phyloP scores from a whole-genome alignment of 30 jellyfish, hydroid and myxozoan species.

The Turritopsis rubra region DNA sequence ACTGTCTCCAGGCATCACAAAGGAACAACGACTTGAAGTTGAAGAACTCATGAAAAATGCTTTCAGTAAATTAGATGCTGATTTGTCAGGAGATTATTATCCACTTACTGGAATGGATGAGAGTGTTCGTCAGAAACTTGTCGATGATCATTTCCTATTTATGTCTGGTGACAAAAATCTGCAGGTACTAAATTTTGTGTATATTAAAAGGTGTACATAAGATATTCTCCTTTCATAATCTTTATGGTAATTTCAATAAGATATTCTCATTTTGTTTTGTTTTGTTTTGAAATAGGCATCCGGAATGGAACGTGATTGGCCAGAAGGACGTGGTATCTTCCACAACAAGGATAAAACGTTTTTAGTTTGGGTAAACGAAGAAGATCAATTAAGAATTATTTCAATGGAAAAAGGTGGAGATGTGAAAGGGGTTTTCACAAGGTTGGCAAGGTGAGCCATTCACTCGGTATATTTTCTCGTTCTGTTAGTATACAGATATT shows the following conservation, averaged over 20 bases:
- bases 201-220: neutral
- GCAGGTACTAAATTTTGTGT: neutral
- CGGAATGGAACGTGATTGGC: conserved; percentile 55
- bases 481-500: neutral
- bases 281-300: neutral
- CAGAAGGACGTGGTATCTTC: conserved; percentile 53
- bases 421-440: conserved; percentile 19
- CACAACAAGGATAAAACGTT: conserved; percentile 13
- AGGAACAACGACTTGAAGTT: conserved; percentile 25
- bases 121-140: conserved; percentile 6
- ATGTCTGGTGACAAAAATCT: conserved; percentile 13
- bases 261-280: no score
- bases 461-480: neutral
- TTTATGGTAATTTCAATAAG: neutral
- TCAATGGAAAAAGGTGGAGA: conserved; percentile 34
- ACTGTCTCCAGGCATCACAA: conserved; percentile 16
- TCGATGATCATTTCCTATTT: conserved; percentile 32
- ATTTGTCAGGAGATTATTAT: conserved; percentile 18
- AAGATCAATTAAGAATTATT: conserved; percentile 36
- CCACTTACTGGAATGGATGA: conserved; percentile 27
- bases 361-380: conserved; percentile 37
- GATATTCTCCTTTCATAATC: neutral
- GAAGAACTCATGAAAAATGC: conserved; percentile 22
- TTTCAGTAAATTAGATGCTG: conserved; percentile 11
- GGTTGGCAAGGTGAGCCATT: conserved; percentile 4